phyloP scores from a whole-genome alignment of 2,888 invertebrate species.

The Dicycla oo region DNA sequence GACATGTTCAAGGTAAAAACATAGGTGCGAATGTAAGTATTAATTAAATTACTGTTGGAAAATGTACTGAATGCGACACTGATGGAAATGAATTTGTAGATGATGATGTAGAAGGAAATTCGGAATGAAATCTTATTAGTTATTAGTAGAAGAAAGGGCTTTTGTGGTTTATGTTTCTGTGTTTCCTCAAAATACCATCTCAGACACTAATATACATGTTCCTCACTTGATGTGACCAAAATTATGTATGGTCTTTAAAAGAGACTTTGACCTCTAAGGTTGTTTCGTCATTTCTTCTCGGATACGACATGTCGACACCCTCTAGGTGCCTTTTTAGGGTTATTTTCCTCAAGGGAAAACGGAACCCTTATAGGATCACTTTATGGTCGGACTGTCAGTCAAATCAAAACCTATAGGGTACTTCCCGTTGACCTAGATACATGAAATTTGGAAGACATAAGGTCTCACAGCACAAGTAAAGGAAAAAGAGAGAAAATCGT shows the following conservation, averaged over 20 bases:
- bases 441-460: no score
- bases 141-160: neutral
- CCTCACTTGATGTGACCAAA: neutral
- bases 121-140: constrained; percentile 8
- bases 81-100: constrained; percentile 21
- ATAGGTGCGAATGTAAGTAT: constrained; percentile 24
- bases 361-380: no score
- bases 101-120: constrained; percentile 1
- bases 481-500: no score
- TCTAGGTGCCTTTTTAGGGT: neutral
- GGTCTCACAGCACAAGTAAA: no score
- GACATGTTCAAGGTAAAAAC: constrained; percentile 35
- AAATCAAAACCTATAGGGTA: no score
- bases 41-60: constrained; percentile 50
- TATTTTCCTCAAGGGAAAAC: no score
- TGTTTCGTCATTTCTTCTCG: neutral
- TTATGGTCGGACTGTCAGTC: no score
- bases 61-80: constrained; percentile 24
- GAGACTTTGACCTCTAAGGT: neutral
- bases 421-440: no score
- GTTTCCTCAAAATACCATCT: neutral
- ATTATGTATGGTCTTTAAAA: neutral
- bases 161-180: neutral
- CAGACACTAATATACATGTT: neutral
- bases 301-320: neutral